Evolutionary conservation across 2,888 invertebrate genomes (phyloP).

Genomic region (Andrena chrysosceles): DNA sequence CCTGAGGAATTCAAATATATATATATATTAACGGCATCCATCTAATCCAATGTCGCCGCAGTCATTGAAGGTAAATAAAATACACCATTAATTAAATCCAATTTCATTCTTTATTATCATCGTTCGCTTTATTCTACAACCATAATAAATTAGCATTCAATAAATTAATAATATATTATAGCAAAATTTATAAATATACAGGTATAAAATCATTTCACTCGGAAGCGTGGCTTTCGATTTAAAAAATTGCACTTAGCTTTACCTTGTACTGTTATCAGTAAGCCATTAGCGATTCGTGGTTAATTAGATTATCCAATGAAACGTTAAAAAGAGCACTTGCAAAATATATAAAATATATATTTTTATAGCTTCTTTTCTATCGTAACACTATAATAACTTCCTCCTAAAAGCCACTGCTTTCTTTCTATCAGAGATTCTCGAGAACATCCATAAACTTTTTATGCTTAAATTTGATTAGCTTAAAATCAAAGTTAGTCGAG

Average conservation of each 20-base stretch:
- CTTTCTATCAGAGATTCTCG: constrained; percentile 34
- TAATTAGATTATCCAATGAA: constrained; percentile 11
- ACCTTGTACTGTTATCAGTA: constrained; percentile 56
- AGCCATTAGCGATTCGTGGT: constrained; percentile 37
- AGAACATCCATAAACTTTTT: background rate
- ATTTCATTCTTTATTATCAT: constrained; percentile 19
- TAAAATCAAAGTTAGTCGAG: background rate
- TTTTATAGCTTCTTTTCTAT: background rate
- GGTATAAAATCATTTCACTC: constrained; percentile 37
- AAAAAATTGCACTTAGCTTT: constrained; percentile 49
- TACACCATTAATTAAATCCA: constrained; percentile 24
- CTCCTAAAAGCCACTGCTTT: background rate
- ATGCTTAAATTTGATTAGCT: background rate
- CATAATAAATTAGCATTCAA: constrained; percentile 58
- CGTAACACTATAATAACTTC: constrained; percentile 1
- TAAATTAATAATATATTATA: constrained; percentile 50
- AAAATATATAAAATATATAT: constrained; percentile 24
- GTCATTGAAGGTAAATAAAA: constrained; percentile 30
- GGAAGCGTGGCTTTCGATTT: constrained; percentile 22
- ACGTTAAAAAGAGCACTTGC: background rate
- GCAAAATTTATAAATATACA: constrained; percentile 59
- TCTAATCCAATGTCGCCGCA: background rate
- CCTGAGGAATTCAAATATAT: background rate
- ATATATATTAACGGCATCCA: background rate
- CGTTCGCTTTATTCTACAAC: constrained; percentile 6